Evolutionary conservation across 2,888 invertebrate species (phyloP).

Genomic region (Plutella xylostella): DNA sequence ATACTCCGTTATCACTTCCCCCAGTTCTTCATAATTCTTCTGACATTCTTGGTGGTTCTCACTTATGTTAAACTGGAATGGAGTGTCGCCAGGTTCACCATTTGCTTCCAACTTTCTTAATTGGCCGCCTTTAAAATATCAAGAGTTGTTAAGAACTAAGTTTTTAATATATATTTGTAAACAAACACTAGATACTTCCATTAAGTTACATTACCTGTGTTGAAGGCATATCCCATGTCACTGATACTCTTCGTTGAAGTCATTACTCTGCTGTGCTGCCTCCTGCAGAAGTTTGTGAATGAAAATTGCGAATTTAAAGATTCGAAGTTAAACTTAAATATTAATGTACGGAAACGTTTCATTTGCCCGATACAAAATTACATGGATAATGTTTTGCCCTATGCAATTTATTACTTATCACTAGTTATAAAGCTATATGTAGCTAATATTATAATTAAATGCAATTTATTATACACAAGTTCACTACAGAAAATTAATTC

Average conservation of each 20-base stretch:
- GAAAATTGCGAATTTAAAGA: no score
- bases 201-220: constrained; percentile 42
- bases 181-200: neutral
- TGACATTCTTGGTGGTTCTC: constrained; percentile 75
- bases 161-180: neutral
- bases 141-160: no score
- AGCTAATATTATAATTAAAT: no score
- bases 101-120: constrained; percentile 68
- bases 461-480: no score
- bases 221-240: constrained; percentile 70
- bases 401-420: no score
- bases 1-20: constrained; percentile 76
- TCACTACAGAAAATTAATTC: no score
- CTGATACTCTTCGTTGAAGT: constrained; percentile 43
- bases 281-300: no score
- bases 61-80: constrained; percentile 75
- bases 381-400: no score
- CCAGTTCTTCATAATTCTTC: constrained; percentile 77
- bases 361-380: no score
- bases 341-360: no score
- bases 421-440: no score
- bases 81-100: constrained; percentile 58
- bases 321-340: no score
- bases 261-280: constrained; percentile 30
- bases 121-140: constrained; percentile 67